Conservation (phyloP, 2,888 invertebrate genomes). For the Agonopterix arenella region DNA sequence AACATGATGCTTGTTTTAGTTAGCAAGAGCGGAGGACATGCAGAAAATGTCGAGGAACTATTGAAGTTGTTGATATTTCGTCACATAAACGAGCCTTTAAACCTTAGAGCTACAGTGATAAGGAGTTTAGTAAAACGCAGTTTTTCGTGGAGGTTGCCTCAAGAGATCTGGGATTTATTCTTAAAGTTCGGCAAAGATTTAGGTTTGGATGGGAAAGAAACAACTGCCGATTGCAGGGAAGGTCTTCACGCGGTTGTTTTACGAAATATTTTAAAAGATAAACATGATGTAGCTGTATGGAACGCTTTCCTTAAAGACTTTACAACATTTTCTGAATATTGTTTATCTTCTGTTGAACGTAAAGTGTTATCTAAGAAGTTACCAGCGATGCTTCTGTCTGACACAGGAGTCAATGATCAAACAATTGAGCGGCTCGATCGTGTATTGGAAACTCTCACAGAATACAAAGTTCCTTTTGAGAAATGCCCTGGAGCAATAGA, state of each 20-base stretch:
- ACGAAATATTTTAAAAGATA: conserved; percentile 24
- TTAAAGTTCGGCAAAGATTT: conserved; percentile 38
- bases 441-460: conserved; percentile 28
- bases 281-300: conserved; percentile 20
- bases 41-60: conserved; percentile 30
- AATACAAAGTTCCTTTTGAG: conserved; percentile 25
- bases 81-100: conserved; percentile 42
- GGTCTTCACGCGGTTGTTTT: conserved; percentile 49
- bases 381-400: conserved; percentile 20
- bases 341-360: conserved; percentile 29
- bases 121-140: conserved; percentile 51
- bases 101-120: conserved; percentile 42
- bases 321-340: conserved; percentile 36
- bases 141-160: conserved; percentile 41
- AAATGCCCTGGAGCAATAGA: conserved; percentile 21
- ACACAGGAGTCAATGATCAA: conserved; percentile 9
- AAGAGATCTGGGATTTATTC: conserved; percentile 34
- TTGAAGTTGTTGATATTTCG: conserved; percentile 29
- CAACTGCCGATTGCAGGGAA: conserved; percentile 38
- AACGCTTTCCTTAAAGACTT: conserved; percentile 32
- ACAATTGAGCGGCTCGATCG: conserved; percentile 16
- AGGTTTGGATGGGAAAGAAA: conserved; percentile 39
- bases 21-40: conserved; percentile 48
- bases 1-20: conserved; percentile 52
- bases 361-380: conserved; percentile 18